Evolutionary conservation across 2,113 vertebrate genomes (phyloP), one percentile per base, ranked within the genome.

Genomic region (Rhynchomys soricoides): DNA sequence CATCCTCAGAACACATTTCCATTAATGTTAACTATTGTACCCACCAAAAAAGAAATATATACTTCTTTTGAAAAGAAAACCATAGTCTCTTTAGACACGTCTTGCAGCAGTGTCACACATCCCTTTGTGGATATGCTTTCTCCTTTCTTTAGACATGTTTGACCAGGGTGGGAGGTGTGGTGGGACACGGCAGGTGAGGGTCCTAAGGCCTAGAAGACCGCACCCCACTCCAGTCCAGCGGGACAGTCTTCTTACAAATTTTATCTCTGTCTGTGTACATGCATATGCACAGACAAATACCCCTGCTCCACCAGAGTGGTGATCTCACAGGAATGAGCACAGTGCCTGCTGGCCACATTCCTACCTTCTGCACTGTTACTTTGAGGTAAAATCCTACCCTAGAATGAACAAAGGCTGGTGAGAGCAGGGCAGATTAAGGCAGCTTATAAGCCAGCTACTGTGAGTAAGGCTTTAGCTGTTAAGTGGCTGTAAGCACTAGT

Each of bases 101-200:
- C 57, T 94, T 43, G 77, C 81, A 52, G 52, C 92, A 89, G 0
- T 90, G 66, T 89, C 82, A 66, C 86, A 59, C 93, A 87, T 64
- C 62, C 81, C 89, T 96, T 90, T 96, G 73, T 94, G 91, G 85
- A 95, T 91, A 75, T 0, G 73, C 89, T 89, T 62, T 90, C 82
- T 89, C n/a, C 82, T 97, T 96, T 86, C 81, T 95, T 77, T 96
- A 94, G 78, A 93, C 71, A 79, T 45, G 79, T 96, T 92, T 96
- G 90, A 89, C 50, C 45, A 82, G 89, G 16, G 90, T 43, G 7
- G 71, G 78, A 79, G 22, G 66, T 15, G 1, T 66, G 24, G 40
- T 83, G 37, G 79, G 93, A 71, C 62, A 68, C n/a, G 71, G 94
- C 89, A 96, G 70, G 81, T 52, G 78, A 94, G 93, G 85, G 37